Evolutionary conservation across 2,888 invertebrate genomes (phyloP).

Genomic region (Chromoteleia sp.): DNA sequence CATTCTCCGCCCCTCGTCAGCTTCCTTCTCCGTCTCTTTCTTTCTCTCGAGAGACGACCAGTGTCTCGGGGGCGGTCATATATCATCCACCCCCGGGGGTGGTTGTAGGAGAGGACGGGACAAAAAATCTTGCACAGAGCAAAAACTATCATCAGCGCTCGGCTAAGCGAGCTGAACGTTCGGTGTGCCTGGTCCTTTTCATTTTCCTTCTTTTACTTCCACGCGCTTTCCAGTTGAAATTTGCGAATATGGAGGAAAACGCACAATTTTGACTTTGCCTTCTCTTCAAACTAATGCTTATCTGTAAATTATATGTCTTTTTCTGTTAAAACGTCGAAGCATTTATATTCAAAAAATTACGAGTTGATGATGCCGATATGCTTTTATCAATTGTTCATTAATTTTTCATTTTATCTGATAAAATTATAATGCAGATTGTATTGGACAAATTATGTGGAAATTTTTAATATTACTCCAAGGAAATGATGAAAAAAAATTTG

Average conservation of each 20-base stretch:
- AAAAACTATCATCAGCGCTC: slow-evolving; percentile 84
- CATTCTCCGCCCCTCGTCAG: slow-evolving; percentile 46
- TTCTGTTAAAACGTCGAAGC: slow-evolving; percentile 17
- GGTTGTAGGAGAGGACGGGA: slow-evolving; percentile 71
- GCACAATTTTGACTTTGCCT: slow-evolving; percentile 59
- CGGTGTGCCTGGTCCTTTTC: slow-evolving; percentile 74
- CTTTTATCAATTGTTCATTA: slow-evolving; percentile 3
- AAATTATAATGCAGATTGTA: no score
- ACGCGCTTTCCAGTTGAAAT: slow-evolving; percentile 56
- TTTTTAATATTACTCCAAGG: no score
- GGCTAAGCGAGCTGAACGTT: slow-evolving; percentile 83
- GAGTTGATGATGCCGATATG: background rate
- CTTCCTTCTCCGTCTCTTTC: slow-evolving; percentile 70
- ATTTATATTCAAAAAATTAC: slow-evolving; percentile 31
- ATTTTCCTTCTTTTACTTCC: slow-evolving; percentile 68
- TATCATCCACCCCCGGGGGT: slow-evolving; percentile 82
- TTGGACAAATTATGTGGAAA: no score
- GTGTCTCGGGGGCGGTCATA: slow-evolving; percentile 84
- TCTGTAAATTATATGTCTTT: slow-evolving; percentile 50
- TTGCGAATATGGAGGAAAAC: slow-evolving; percentile 61
- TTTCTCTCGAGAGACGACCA: slow-evolving; percentile 79
- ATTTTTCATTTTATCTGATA: background rate
- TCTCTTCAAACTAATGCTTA: slow-evolving; percentile 50
- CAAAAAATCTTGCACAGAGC: slow-evolving; percentile 78
- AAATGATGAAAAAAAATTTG: no score